Evolutionary conservation across 30 jellyfish, hydroid and myxozoan species (phyloP).

Genomic region (Sanderia malayensis): DNA sequence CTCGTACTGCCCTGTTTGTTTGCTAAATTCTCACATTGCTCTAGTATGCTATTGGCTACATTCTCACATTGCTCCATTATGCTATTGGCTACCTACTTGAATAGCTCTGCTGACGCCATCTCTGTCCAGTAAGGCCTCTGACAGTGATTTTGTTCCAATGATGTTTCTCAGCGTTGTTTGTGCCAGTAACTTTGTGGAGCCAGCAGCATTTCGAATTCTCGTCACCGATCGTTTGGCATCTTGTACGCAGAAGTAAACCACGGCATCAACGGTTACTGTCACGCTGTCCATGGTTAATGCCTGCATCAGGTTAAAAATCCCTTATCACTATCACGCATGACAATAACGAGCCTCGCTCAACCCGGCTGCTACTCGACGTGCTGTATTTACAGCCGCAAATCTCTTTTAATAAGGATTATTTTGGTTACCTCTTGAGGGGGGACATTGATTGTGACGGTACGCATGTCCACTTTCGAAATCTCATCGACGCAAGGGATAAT

Average conservation of each 20-base stretch:
- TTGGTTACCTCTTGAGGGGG: conserved; percentile 95
- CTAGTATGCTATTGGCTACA: too few relatives aligned
- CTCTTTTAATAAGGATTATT: too few relatives aligned
- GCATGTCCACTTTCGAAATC: conserved; percentile 67
- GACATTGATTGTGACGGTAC: conserved; percentile 70
- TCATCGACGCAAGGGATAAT: conserved; percentile 77
- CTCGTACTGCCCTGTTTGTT: too few relatives aligned
- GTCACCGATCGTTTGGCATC: conserved; percentile 76
- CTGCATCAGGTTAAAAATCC: conserved; percentile 2
- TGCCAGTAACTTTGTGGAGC: conserved; percentile 76
- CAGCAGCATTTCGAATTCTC: conserved; percentile 74
- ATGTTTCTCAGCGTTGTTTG: conserved; percentile 85
- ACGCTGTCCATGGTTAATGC: conserved; percentile 90
- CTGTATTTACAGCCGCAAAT: too few relatives aligned
- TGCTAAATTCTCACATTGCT: too few relatives aligned
- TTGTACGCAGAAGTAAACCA: conserved; percentile 72
- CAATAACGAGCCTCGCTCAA: too few relatives aligned
- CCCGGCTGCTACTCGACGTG: too few relatives aligned
- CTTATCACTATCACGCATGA: background rate
- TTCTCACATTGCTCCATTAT: too few relatives aligned
- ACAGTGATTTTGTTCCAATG: conserved; percentile 78
- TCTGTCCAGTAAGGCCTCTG: conserved; percentile 68
- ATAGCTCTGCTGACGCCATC: conserved; percentile 62
- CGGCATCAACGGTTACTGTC: conserved; percentile 92
- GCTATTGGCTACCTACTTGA: conserved; percentile 64